A percentile compares a stretch with the other conserved stretches of the same genome.
These are phyloP conservation scores for Platorchestia sp. DNA, from an alignment of 1,140 invertebrate genomes.

Conservation along the genomic window DNA sequence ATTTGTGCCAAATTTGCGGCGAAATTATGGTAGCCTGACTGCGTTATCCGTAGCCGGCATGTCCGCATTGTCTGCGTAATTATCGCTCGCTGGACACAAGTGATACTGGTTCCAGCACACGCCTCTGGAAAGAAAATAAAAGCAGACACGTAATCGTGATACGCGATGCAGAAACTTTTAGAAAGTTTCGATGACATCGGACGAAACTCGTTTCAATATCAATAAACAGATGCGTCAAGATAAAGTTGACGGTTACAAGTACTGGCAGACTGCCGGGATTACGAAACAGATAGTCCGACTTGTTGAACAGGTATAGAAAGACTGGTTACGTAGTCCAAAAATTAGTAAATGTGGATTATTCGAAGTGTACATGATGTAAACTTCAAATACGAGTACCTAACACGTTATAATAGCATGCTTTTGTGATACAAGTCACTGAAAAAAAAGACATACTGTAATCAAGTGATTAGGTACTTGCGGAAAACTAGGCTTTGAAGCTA, in stretches of 20 bases:
- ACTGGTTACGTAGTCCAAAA: not conserved
- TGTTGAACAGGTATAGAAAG: not conserved
- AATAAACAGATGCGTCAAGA: constrained; percentile 1
- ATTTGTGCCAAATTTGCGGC: not conserved
- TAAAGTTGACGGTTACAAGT: not conserved
- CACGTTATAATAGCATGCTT: too few relatives aligned
- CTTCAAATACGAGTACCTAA: too few relatives aligned
- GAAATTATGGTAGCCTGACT: not conserved
- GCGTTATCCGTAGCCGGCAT: not conserved
- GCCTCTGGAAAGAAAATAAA: not conserved
- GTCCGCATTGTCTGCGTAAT: not conserved
- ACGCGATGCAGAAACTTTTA: constrained; percentile 7
- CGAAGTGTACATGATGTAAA: too few relatives aligned
- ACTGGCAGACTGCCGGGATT: not conserved
- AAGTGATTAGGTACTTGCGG: not conserved
- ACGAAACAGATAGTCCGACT: not conserved
- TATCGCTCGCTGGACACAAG: not conserved
- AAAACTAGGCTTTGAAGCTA: too few relatives aligned
- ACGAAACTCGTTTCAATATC: not conserved
- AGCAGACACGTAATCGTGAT: not conserved
- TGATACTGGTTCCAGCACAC: not conserved
- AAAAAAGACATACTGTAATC: not conserved
- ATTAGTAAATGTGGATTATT: not conserved
- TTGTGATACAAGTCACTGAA: not conserved
- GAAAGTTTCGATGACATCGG: not conserved